phyloP scores from a whole-genome alignment of 2,888 invertebrate genomes.

The Pheosia gnoma region DNA sequence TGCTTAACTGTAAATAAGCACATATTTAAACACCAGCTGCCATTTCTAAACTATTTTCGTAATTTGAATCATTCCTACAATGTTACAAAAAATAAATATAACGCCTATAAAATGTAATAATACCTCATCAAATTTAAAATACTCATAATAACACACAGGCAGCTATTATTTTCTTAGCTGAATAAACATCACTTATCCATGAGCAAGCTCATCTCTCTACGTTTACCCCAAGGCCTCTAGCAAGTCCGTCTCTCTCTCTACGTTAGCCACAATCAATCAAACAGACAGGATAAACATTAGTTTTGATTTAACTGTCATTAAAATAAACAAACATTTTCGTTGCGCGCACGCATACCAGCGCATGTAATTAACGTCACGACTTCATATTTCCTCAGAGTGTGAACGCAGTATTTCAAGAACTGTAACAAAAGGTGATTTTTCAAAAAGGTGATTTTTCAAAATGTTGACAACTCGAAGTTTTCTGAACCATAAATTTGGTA shows the following conservation, averaged over 20 bases:
- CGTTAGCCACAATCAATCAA: slow-evolving; percentile 67
- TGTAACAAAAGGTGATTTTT: slow-evolving; percentile 38
- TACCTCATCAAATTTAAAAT: slow-evolving; percentile 4
- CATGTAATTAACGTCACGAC: slow-evolving; percentile 67
- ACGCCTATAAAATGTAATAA: neutral
- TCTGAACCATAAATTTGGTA: slow-evolving; percentile 11
- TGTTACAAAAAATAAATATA: neutral
- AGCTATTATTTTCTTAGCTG: slow-evolving; percentile 20
- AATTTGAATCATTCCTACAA: no score
- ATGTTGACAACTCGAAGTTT: slow-evolving; percentile 30
- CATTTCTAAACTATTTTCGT: no score
- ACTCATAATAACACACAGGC: slow-evolving; percentile 16
- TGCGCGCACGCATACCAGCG: slow-evolving; percentile 48
- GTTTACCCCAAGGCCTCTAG: slow-evolving; percentile 51
- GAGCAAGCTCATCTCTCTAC: slow-evolving; percentile 13
- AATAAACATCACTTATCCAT: slow-evolving; percentile 15
- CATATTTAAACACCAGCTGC: no score
- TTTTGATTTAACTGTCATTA: slow-evolving; percentile 71
- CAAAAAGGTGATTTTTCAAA: slow-evolving; percentile 44
- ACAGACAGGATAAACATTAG: slow-evolving; percentile 67
- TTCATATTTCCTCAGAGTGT: slow-evolving; percentile 56
- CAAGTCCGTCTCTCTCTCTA: slow-evolving; percentile 47
- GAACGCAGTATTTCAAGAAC: slow-evolving; percentile 35
- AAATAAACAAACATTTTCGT: slow-evolving; percentile 66
- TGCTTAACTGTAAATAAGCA: no score